These are phyloP conservation scores for Haliclona indistincta DNA, from an alignment of 37 sponge, comb jelly and placozoan species.

Conservation along the genomic window DNA sequence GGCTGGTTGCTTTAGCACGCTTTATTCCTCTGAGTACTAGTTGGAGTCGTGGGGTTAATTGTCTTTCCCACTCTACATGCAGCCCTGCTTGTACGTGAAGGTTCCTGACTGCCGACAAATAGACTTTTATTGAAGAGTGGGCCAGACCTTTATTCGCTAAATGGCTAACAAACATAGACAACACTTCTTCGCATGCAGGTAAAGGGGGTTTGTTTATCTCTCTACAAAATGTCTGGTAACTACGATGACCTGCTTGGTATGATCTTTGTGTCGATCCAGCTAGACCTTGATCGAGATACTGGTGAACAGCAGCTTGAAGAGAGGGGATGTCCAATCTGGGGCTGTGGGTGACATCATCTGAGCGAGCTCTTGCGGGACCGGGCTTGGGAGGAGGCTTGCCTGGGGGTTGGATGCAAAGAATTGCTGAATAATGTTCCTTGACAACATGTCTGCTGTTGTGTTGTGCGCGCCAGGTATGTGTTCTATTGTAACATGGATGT, in stretches of 20 bases:
- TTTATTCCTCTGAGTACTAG: constrained; percentile 26
- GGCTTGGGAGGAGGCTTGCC: neutral
- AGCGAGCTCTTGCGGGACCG: neutral
- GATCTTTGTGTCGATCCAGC: constrained; percentile 33
- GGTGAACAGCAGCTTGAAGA: neutral
- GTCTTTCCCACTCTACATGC: no score
- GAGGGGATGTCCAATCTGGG: neutral
- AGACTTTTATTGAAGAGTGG: constrained; percentile 22
- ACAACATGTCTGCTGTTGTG: constrained; percentile 13
- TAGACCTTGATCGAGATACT: neutral
- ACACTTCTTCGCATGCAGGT: neutral
- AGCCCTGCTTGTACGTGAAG: constrained; percentile 6
- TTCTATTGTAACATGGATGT: neutral
- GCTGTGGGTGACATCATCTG: neutral
- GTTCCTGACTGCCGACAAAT: constrained; percentile 29
- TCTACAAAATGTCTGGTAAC: constrained; percentile 33
- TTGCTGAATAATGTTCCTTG: neutral
- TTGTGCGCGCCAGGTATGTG: constrained; percentile 20
- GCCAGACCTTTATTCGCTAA: constrained; percentile 15
- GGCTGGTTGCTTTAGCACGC: neutral
- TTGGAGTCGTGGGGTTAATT: constrained; percentile 18
- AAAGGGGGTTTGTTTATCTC: neutral
- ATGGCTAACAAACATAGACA: constrained; percentile 13
- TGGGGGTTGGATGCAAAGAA: constrained; percentile 16
- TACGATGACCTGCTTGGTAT: constrained; percentile 24